phyloP scores from a whole-genome alignment of 2,888 invertebrate genomes.

The Cataglyphis cursor region DNA sequence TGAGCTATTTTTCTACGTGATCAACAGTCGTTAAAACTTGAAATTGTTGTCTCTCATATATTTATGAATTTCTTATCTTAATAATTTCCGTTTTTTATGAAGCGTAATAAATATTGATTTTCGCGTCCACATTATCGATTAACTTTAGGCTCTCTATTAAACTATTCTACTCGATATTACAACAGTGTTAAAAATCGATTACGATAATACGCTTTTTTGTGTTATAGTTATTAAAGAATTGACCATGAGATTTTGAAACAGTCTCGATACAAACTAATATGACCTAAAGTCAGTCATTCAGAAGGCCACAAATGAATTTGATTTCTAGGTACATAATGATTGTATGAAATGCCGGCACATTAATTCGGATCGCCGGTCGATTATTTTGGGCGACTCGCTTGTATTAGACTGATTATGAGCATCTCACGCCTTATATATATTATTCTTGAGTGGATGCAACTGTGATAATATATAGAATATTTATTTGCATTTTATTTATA shows the following conservation, averaged over 20 bases:
- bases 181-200: conserved; percentile 1
- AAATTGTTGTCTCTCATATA: neutral
- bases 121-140: neutral
- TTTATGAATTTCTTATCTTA: neutral
- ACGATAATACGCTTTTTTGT: neutral
- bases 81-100: neutral
- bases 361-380: conserved; percentile 15
- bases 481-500: neutral
- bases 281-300: conserved; percentile 34
- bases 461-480: neutral
- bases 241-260: conserved; percentile 9
- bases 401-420: neutral
- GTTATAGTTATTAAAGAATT: conserved; percentile 10
- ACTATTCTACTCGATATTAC: neutral
- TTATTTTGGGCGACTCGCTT: neutral
- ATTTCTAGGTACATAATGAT: conserved; percentile 52
- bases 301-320: conserved; percentile 62
- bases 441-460: too few species aligned
- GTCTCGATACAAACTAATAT: conserved; percentile 17
- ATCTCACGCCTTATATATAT: neutral
- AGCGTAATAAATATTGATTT: neutral
- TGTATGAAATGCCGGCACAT: conserved; percentile 29
- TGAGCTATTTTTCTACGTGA: neutral
- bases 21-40: neutral
- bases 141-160: neutral